Base-by-base conservation (phyloP, 2,888 invertebrate genomes). In the Tachina lurida region DNA sequence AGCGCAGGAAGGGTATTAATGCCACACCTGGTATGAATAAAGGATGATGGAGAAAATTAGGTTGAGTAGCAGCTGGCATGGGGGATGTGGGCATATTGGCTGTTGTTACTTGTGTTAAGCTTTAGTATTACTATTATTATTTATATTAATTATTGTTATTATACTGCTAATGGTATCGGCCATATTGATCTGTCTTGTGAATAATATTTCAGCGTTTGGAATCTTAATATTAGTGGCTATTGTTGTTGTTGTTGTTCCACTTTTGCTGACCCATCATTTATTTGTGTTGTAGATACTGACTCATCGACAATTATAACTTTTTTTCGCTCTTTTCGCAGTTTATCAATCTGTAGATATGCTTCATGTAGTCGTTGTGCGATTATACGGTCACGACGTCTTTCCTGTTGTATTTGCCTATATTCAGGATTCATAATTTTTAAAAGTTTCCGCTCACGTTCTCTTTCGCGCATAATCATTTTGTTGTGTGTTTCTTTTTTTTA, bases 271-370 rank as follows among this genome's bases (percentile, higher is more conserved):
- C 60, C 39, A 63, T 87, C 87, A 43, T 88, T 87, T 76, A 90
- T 89, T 88, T 90, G 88, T 88, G 90, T 89, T 83, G 89, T 88
- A 75, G 91, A 90, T 62, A 90, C 89, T 10, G 91, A 88, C 76
- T 91, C 91, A 45, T 89, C 89, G 15, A 90, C 89, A 74, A 91
- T 89, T 17, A 91, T 89, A 10, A 91, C 91, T 82, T 91, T 91
- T 80, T 92, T 92, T 10, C 92, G 91, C 76, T 92, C 92, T 85
- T 92, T 92, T 19, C 92, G 89, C 88, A 92, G 90, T 84, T 92
- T 91, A 87, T 92, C 92, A 80, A 92, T 84, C 75, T 91, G 91
- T 7, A 92, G 87, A 67, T 92, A 92, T 5, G 92, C 90, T 86
- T 91, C 91, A 77, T 92, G 90, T 45, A 91, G 90, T 12, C 92